Evolutionary conservation across 2,797 vertebrate species (phyloP), one percentile per base, ranked within the genome.

Genomic region (Pipistrellus pygmaeus): DNA sequence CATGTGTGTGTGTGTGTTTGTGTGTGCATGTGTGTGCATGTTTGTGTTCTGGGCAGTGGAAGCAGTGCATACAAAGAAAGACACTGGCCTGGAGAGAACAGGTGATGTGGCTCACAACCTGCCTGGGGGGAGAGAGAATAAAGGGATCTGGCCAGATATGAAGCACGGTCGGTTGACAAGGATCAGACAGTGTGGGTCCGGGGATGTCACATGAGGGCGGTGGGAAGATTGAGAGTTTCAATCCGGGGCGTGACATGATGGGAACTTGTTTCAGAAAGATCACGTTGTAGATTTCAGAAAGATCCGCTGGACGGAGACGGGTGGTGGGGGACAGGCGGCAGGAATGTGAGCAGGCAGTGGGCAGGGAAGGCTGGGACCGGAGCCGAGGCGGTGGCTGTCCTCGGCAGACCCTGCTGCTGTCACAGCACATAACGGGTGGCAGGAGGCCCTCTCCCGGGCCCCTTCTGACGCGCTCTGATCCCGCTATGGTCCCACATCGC

Each of bases 391-490:
- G 15, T n/a, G 72, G 30, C 41, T 66, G 18, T 44, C 13, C 30
- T 17, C 0, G 9, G 71, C 30, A 4, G 27, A 35, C 41, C 62
- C 62, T 48, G 20, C 38, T 62, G 25, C 64, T 51, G 5, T 46
- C 2, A 55, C 13, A 15, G 44, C 4, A 15, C 10, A 1, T 13
- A 5, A 23, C 46, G 6, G 5, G 9, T 1, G 30, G 20, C 20
- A 57, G 55, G 23, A 57, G 57, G 57, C 4, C 18, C 15, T 51
- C 4, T 35, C 18, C 18, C 6, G 0, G 23, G 4, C 38, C 41
- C 35, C 60, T 76, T 69, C 51, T 48, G 21, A 10, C 30, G 53
- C 14, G n/a, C 27, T 48, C 38, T 48, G 20, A 80, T 73, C 32
- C 44, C 30, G 46, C 64, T 32, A 25, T 12, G 53, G n/a, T 53